Evolutionary conservation across 2,113 vertebrate species (phyloP), one percentile per base, ranked within the genome.

Genomic region (Lucifuga dentata): DNA sequence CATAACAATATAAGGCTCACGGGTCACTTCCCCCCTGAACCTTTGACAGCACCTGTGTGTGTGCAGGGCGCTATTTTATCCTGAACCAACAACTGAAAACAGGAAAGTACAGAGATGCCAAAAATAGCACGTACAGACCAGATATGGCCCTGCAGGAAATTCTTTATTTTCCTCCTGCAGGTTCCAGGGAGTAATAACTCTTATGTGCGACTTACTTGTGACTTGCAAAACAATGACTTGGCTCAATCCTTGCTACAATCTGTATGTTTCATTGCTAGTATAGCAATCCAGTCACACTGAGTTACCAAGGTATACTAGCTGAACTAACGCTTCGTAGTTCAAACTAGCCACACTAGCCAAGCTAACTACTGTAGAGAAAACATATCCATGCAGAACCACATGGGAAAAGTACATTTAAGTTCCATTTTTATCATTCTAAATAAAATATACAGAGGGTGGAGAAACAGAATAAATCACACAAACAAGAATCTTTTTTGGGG

Each of bases 21-120:
- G 65, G 69, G 49, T 86, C 68, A 51, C 57, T 5, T n/a, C n/a
- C 16, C 3, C 26, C 35, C 10, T 38, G 32, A 70, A 74, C 75
- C 15, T 83, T 32, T 52, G 62, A 64, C 69, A 5, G 52, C 20
- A 55, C 72, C 62, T 73, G 73, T 62, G 76, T 45, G 62, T 79
- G 70, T 59, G 51, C 58, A 57, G 52, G 63, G 57, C 46, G 15
- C 23, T 33, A 58, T 73, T 72, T 78, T 35, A 24, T 53, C 62
- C 65, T 84, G 41, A 9, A 49, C 16, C 76, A 86, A 72, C 76
- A 89, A 86, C 23, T 63, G 26, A 58, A 81, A 80, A 78, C 73
- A 76, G 78, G 78, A 78, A 86, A 49, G 58, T 21, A 3, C 21
- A 35, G 26, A 6, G 29, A 50, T 0, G 41, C 21, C 73, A 56